Percentiles rank a stretch among this genome's conserved stretches.
phyloP scores from a whole-genome alignment of 35 echinoderm and acorn worm genomes.

The Heliocidaris erythrogramma region DNA sequence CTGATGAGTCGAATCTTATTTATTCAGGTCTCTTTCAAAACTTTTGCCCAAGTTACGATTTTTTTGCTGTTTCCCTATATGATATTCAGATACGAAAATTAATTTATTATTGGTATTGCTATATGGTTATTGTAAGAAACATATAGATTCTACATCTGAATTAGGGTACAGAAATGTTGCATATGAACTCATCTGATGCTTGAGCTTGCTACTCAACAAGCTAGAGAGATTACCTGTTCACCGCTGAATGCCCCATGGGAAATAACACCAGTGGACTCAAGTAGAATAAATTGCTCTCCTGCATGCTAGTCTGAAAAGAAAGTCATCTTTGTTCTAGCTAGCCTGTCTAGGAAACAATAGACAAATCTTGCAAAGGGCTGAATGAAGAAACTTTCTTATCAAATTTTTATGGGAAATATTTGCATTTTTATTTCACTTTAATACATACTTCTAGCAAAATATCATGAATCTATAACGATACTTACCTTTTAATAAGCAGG shows the following conservation, averaged over 20 bases:
- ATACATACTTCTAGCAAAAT: no score
- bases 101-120: no score
- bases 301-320: not conserved
- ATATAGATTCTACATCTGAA: no score
- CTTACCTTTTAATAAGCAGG: no score
- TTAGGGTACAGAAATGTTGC: not conserved
- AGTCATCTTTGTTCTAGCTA: not conserved
- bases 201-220: not conserved
- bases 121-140: no score
- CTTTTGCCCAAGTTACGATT: no score
- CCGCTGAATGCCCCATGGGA: not conserved
- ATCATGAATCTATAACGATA: no score
- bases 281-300: not conserved
- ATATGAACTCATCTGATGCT: not conserved
- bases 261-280: not conserved
- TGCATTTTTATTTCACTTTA: not conserved
- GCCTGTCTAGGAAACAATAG: not conserved
- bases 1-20: no score
- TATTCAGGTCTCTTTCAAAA: no score
- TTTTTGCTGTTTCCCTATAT: no score
- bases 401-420: not conserved
- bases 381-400: not conserved
- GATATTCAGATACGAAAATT: no score
- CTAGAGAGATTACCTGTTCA: not conserved
- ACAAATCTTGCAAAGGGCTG: not conserved